phyloP scores from a whole-genome alignment of 2,113 vertebrate genomes.

The Procavia capensis region DNA sequence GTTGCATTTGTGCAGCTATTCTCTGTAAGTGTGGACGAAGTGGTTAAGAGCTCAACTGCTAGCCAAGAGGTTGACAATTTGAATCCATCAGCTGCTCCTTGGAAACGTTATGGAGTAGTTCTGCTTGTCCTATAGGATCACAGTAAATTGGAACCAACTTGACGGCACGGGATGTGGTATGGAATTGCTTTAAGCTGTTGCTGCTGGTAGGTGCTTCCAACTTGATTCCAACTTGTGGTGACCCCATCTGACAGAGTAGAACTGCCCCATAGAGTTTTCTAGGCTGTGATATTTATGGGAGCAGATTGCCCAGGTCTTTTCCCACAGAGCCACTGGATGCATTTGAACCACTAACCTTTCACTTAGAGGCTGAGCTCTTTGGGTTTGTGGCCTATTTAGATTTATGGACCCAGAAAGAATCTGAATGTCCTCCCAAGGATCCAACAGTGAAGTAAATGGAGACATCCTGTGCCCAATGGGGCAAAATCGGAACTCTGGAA shows the following conservation, averaged over 20 bases:
- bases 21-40: not conserved
- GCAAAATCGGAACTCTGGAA: not conserved
- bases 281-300: not conserved
- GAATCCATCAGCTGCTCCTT: too few species aligned
- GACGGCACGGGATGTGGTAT: too few species aligned
- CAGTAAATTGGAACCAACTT: too few species aligned
- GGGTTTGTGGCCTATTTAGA: not conserved
- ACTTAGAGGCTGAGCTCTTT: not conserved
- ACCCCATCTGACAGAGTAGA: not conserved
- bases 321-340: not conserved
- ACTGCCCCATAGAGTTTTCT: not conserved
- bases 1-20: not conserved
- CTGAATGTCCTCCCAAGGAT: not conserved
- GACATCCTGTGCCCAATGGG: not conserved
- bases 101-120: too few species aligned
- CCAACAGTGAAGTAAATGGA: not conserved
- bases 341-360: not conserved
- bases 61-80: too few species aligned
- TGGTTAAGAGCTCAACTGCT: too few species aligned
- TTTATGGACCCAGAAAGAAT: not conserved
- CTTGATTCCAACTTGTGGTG: not conserved
- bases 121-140: too few species aligned
- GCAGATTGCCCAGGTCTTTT: not conserved
- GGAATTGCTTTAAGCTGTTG: too few species aligned
- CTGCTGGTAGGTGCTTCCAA: not conserved